Percentiles rank a stretch among this genome's conserved stretches.
phyloP scores from a whole-genome alignment of 1,140 invertebrate genomes.

The Diabrotica undecimpunctata region DNA sequence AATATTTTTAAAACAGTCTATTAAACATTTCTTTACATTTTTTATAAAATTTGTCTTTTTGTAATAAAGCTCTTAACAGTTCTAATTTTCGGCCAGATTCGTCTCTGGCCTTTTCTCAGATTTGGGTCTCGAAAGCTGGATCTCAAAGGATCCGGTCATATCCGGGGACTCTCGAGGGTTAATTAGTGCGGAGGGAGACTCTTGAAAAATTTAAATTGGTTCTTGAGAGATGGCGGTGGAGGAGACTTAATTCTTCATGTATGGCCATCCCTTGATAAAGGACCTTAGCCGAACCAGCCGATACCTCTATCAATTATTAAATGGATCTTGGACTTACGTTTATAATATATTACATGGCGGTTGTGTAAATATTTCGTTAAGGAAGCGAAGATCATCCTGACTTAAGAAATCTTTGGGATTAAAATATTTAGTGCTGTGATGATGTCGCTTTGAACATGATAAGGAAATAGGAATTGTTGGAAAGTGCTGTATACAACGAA shows the following conservation, averaged over 20 bases:
- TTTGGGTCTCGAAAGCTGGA: constrained; percentile 31
- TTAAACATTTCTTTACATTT: too few species aligned
- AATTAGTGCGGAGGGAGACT: constrained; percentile 26
- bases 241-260: constrained; percentile 5
- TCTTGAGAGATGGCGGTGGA: constrained; percentile 6
- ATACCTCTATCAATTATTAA: constrained; percentile 1
- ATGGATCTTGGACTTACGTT: background rate
- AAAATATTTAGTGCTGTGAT: too few species aligned
- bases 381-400: too few species aligned
- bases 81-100: background rate
- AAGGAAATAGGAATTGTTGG: too few species aligned
- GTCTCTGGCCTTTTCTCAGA: constrained; percentile 26
- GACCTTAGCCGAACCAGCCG: background rate
- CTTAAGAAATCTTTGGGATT: too few species aligned
- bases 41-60: too few species aligned
- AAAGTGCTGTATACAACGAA: too few species aligned
- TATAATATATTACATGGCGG: too few species aligned
- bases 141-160: constrained; percentile 34
- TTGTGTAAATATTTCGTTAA: too few species aligned
- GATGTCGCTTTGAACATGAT: too few species aligned
- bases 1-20: too few species aligned
- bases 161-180: constrained; percentile 32
- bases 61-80: background rate
- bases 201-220: constrained; percentile 19
- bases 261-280: background rate